Evolutionary conservation across 2,797 vertebrate genomes (phyloP), one percentile per base, ranked within the genome.

Genomic region (Chelidonichthys spinosus): DNA sequence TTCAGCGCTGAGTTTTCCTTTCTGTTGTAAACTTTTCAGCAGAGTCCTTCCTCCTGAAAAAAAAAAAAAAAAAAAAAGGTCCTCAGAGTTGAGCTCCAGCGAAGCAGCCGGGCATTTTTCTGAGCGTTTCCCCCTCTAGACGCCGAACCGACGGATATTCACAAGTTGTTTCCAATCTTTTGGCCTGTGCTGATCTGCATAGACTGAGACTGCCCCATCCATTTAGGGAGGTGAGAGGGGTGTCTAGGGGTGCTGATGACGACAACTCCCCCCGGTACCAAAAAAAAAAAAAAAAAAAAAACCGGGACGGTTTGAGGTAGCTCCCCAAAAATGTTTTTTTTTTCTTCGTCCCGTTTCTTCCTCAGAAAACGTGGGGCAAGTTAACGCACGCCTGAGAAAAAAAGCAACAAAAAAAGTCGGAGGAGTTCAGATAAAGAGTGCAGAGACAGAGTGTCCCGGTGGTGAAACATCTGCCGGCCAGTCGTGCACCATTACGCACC

Each of bases 111-210:
- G 88, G 84, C 92, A 93, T 92, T 89, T 25, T 39, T 89, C 84
- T 90, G 79, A 76, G 80, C 74, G 83, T 74, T 89, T 64, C 53
- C 73, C 77, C 79, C 72, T 76, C 78, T 74, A 85, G 56, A 88
- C 87, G 78, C 86, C 78, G 85, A 85, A 90, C 68, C 86, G 79
- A 89, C 89, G 83, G 90, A 83, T 86, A 87, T 81, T 87, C 90
- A 87, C 84, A 83, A 91, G 90, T 87, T 88, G 89, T 85, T 90
- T 91, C 82, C 93, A 89, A 79, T 89, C 91, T 90, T 90, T 92
- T 86, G 93, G 91, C 92, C 93, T 89, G 87, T 82, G 87, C 88
- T 93, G 90, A 91, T 90, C 89, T 93, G 92, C 91, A 91, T 68
- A 84, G 78, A 91, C 84, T 90, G 80, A 91, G 90, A 89, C 91